Evolutionary conservation across 2,797 vertebrate species (phyloP), one percentile per base, ranked within the genome.

Genomic region (Acrossocheilus wenchowensis): DNA sequence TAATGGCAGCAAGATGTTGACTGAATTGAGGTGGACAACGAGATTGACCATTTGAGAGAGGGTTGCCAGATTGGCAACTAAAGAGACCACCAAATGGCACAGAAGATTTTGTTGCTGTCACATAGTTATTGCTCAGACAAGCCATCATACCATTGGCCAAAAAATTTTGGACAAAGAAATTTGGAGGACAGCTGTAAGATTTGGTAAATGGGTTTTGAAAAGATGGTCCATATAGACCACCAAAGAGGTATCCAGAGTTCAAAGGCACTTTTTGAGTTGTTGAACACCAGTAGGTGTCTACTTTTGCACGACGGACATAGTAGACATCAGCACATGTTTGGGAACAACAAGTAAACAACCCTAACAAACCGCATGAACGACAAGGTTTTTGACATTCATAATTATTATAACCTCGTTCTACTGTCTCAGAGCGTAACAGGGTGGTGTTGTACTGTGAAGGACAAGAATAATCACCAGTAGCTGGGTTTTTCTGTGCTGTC

Each of bases 11-110:
- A 0, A 96, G 92, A 89, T 98, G 96, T 89, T 97, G 97, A 78
- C 97, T 98, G 91, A 97, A 98, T 78, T 95, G 94, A 0, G 92
- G 91, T 0, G 97, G 97, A 81, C 97, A 98, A 60, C 90, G 96
- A 2, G 0, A 74, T 41, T 94, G 90, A 60, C 7, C 36, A 0
- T 41, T 86, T 0, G 91, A 94, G 87, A 97, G 85, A 0, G 95
- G 95, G 89, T 99, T 99, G 69, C 88, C 94, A 1, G 92, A 91
- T 23, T 94, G 87, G 82, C 97, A 99, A 90, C 97, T 98, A 87
- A 99, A 98, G 91, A 99, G 95, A 14, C 98, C 98, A 5, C 96
- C 98, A 0, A 99, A 98, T 2, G 96, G 94, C 14, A 97, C 95
- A 0, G 96, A 89, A 7, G 93, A 94, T 71, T 6, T 91, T 11